Evolutionary conservation across 2,888 invertebrate genomes (phyloP), one percentile per base, ranked within the genome.

Genomic region (Halictus quadricinctus): DNA sequence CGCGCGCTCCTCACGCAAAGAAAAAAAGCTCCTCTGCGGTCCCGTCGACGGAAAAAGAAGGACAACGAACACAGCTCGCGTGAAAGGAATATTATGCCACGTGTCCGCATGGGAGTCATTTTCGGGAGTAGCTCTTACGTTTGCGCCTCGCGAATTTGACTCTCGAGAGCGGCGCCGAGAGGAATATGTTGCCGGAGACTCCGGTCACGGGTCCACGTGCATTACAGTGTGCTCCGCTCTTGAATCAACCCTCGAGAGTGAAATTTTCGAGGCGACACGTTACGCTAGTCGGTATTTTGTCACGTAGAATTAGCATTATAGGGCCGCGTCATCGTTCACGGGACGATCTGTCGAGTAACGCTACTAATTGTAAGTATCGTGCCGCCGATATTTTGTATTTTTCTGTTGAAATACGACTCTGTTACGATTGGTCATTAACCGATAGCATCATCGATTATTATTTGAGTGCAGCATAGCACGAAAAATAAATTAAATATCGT

Each of bases 11-110:
- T n/a, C n/a, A 6, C 46, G 4, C 3, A 21, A 36, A 66, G 36
- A 21, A 8, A 10, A 29, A 21, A 36, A 66, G 66, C 36, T 29
- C 36, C 66, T 69, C 10, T 7, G 36, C 21, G 36, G 41, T 21
- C 4, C 10, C 21, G 29, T 18, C 29, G 15, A 15, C 25, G 29
- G 2, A 25, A 60, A 69, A 66, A 36, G 18, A 41, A 21, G 10
- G 66, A 4, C 66, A 69, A 41, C 36, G 66, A 69, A 36, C 36
- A 21, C 36, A 2, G 29, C 8, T 66, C 66, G 29, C 36, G 66
- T 69, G 66, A 69, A 69, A 69, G 66, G 66, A 69, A 36, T 69
- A 69, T 18, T 66, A 69, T 69, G 66, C 66, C 18, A 69, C 66
- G 36, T 69, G 36, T 69, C 21, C 36, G 15, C 66, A 69, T 41